phyloP scores from a whole-genome alignment of 2,888 invertebrate genomes.

The Rapana venosa region DNA sequence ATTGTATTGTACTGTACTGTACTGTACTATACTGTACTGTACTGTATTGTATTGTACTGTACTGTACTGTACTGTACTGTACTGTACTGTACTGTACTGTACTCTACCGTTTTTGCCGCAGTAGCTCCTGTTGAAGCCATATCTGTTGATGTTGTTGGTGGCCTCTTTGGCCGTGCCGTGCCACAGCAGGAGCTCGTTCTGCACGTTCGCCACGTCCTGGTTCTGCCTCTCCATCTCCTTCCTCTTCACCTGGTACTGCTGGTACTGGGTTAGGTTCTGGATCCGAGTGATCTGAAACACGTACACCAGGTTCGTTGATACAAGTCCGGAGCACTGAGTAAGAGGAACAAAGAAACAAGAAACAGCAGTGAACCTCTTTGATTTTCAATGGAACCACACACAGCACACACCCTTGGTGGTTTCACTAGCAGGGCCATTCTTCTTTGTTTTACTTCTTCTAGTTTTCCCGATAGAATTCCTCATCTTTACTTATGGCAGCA shows the following conservation, averaged over 20 bases:
- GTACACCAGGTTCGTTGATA: conserved; percentile 33
- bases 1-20: no score
- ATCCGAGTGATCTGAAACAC: conserved; percentile 64
- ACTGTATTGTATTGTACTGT: no score
- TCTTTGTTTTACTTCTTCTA: no score
- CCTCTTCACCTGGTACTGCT: conserved; percentile 63
- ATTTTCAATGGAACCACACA: no score
- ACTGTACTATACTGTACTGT: no score
- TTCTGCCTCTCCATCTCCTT: conserved; percentile 56
- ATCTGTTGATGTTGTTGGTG: conserved; percentile 59
- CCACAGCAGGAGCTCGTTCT: conserved; percentile 61
- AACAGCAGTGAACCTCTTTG: no score
- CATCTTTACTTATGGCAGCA: no score
- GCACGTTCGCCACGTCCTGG: conserved; percentile 41
- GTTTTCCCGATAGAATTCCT: no score
- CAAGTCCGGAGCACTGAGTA: no score
- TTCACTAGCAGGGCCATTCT: no score
- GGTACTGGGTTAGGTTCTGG: conserved; percentile 62
- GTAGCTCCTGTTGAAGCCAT: conserved; percentile 70
- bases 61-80: neutral
- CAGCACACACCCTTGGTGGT: no score
- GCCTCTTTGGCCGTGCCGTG: conserved; percentile 61
- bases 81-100: neutral
- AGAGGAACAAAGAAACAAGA: no score
- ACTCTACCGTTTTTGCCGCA: conserved; percentile 63